Base-by-base conservation (phyloP, 2,888 invertebrate species). In the Serripes groenlandicus region DNA sequence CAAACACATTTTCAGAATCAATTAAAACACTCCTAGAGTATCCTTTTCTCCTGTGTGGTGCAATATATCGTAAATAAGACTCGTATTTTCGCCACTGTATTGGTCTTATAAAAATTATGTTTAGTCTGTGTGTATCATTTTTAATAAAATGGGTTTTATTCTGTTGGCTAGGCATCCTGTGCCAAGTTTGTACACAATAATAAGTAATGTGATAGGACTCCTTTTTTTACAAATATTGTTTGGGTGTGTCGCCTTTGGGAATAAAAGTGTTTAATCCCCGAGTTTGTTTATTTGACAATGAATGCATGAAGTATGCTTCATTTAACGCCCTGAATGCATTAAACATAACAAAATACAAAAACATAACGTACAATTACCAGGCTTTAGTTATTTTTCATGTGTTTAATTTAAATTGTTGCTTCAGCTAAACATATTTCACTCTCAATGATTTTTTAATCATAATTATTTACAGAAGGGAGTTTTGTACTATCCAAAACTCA, bases 111-210 rank as follows among this genome's bases (percentile, higher is more conserved):
- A 52, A 58, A 70, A 78, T 18, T 77, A 62, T n/a, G 58, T 70
- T 58, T 78, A 78, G 42, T 75, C 75, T n/a, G 56, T 23, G 23
- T 75, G 37, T 18, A 81, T 81, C 23, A 71, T 70, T 71, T 34
- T 37, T 21, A 64, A 52, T 35, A 78, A 26, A 18, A 74, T 2
- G 11, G 28, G 21, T 71, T 77, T 77, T 15, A 77, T 30, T 66
- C 81, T 58, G 18, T 34, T 23, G 1, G 77, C 66, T 23, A 81
- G 21, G 15, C 30, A 42, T 58, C 72, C 21, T 21, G 77, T 26
- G 18, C 34, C 28, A 28, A 78, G 58, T 76, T 77, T 81, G 28
- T 81, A 81, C 37, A 69, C 81, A 9, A 18, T 28, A 58, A 74
- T 81, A n/a, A 74, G 52, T 11, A 77, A 54, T 5, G 68, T 60